A percentile compares a stretch with the other conserved stretches of the same genome.
These are phyloP conservation scores for Zeugodacus cucurbitae DNA, from an alignment of 1,140 invertebrate genomes.

Conservation along the genomic window DNA sequence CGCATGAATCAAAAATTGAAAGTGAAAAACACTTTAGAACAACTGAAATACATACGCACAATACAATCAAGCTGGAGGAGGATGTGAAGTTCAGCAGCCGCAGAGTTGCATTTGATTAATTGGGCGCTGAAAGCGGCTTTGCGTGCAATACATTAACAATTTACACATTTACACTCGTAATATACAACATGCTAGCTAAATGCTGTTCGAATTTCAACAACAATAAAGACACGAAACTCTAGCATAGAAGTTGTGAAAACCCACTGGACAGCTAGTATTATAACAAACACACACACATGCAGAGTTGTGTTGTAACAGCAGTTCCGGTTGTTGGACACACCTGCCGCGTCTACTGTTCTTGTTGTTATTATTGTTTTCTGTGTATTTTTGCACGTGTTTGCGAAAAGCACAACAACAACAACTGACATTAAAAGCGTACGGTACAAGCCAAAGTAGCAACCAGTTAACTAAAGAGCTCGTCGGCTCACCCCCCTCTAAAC, in stretches of 20 bases:
- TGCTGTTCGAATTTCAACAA: background rate
- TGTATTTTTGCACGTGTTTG: constrained; percentile 6
- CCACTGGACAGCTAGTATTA: background rate
- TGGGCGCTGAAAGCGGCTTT: background rate
- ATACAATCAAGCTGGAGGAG: background rate
- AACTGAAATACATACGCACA: background rate
- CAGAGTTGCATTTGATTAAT: background rate
- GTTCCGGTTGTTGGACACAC: constrained; percentile 19
- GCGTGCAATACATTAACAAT: background rate
- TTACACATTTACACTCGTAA: background rate
- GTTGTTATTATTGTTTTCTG: background rate
- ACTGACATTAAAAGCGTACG: background rate
- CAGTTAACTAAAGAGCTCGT: background rate
- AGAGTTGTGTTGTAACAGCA: background rate
- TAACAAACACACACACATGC: background rate
- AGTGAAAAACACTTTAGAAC: background rate
- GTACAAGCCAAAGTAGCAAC: background rate
- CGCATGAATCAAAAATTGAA: background rate
- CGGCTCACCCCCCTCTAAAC: no score
- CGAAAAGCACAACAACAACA: constrained; percentile 1
- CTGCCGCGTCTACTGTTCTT: background rate
- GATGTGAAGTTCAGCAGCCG: constrained; percentile 5
- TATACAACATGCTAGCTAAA: background rate
- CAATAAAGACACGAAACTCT: background rate
- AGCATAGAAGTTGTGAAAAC: background rate